Evolutionary conservation across 2,888 invertebrate genomes (phyloP).

Genomic region (Panzeria rudis): DNA sequence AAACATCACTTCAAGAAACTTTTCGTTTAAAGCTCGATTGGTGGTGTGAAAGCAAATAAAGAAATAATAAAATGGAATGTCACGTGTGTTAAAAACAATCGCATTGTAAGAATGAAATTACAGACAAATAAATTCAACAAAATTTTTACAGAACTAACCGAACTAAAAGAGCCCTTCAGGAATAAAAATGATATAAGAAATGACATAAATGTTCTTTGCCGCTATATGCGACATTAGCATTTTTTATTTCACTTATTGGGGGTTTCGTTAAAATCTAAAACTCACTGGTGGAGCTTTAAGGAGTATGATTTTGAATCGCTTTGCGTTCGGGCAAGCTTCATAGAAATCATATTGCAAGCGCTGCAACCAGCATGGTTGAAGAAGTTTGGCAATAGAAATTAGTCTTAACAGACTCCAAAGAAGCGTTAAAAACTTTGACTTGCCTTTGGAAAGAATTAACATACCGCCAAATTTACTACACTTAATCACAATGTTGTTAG

Average conservation of each 20-base stretch:
- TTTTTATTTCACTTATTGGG: background rate
- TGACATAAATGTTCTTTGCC: too few species aligned
- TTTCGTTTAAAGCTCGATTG: constrained; percentile 32
- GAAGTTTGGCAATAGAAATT: too few species aligned
- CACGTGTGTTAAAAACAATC: constrained; percentile 63
- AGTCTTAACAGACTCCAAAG: too few species aligned
- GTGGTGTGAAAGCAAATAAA: constrained; percentile 26
- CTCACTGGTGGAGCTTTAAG: too few species aligned
- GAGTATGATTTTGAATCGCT: too few species aligned
- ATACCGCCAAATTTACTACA: constrained; percentile 15
- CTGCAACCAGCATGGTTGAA: too few species aligned
- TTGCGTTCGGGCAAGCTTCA: too few species aligned
- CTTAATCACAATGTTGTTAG: constrained; percentile 47
- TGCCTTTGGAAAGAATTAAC: background rate
- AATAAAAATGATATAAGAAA: background rate
- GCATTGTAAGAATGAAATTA: constrained; percentile 11
- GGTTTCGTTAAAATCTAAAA: too few species aligned
- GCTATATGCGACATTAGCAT: too few species aligned
- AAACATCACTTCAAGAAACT: constrained; percentile 65
- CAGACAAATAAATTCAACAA: background rate
- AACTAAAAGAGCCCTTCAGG: background rate
- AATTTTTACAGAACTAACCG: background rate
- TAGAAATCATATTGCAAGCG: too few species aligned
- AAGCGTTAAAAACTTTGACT: background rate
- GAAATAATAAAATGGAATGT: constrained; percentile 52